Evolutionary conservation across 1,140 invertebrate genomes (phyloP), one percentile per base, ranked within the genome.

Genomic region (Lepidostoma basale): DNA sequence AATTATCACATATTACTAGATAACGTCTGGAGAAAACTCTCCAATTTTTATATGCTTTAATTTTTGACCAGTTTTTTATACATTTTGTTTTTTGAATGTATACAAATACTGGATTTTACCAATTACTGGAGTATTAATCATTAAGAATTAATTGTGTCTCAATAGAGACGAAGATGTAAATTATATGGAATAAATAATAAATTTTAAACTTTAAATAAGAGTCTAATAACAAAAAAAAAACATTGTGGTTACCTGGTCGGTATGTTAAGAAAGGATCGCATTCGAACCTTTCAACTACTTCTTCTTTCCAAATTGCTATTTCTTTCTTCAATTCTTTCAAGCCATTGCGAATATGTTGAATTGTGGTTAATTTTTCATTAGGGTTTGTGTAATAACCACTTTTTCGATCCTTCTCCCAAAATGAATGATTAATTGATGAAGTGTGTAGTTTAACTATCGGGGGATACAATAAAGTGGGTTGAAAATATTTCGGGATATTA

Each of bases 241-340:
- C n/a, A n/a, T n/a, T n/a, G n/a, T 18, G 3, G n/a, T 42, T 69
- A 83, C 85, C 86, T 62, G 85, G 85, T 69, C 83, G 77, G 63
- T 82, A 85, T 49, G 85, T 70, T 3, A 87, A 40, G 16, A 86
- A 74, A 0, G 89, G 89, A 81, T 92, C 88, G 28, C 75, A 76
- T 72, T 83, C 78, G 3, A 89, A 77, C 45, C 79, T 77, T 52
- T 92, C 89, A 70, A 86, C 88, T 0, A 89, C 73, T 85, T 96
- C 93, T 68, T 90, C 75, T 33, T 79, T 81, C 78, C 88, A 90
- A 25, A 92, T 59, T 62, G 83, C 82, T 0, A 90, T 81, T 82
- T 95, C 91, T 14, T 82, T 54, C 74, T 88, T 87, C 0, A 94
- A 72, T 69, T 88, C 84, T 62, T 85, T 85, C 0, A 89, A 78